Percentiles rank a stretch among this genome's conserved stretches.
Evolutionary conservation across 2,113 vertebrate genomes (phyloP).

Genomic region (Poeciliopsis prolifica): DNA sequence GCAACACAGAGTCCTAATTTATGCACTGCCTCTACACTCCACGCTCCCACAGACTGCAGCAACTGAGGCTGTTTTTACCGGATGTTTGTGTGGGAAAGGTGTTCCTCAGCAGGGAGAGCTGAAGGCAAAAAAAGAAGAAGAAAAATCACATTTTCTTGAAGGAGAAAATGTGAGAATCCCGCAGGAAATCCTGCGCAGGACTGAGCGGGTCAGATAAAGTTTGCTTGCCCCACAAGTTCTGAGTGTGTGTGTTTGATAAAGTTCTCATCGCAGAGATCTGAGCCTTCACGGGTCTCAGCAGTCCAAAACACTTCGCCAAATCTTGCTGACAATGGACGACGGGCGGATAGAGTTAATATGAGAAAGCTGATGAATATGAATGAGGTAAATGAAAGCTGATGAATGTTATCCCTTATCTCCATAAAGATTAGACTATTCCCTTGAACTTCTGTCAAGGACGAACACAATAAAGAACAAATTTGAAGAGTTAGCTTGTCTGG

Average conservation of each 20-base stretch:
- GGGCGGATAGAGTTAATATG: conserved; percentile 52
- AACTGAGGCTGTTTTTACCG: background rate
- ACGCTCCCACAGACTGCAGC: background rate
- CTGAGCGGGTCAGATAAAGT: conserved; percentile 61
- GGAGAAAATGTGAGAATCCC: conserved; percentile 40
- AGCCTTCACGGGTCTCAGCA: conserved; percentile 54
- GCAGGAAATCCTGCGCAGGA: conserved; percentile 23
- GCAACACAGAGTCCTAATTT: background rate
- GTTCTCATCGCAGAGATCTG: conserved; percentile 63
- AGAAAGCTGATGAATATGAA: conserved; percentile 72
- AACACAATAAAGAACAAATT: conserved; percentile 65
- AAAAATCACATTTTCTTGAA: conserved; percentile 24
- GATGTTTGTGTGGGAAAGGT: background rate
- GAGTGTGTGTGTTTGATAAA: conserved; percentile 60
- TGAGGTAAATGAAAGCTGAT: conserved; percentile 77
- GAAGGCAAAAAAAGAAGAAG: conserved; percentile 22
- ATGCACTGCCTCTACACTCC: background rate
- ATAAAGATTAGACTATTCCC: conserved; percentile 75
- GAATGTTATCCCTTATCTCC: conserved; percentile 77
- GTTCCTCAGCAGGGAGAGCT: conserved; percentile 51
- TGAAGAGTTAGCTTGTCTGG: conserved; percentile 57
- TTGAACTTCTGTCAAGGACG: conserved; percentile 77
- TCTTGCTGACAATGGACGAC: conserved; percentile 63
- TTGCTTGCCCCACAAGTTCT: conserved; percentile 55
- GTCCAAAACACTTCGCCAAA: conserved; percentile 50